Evolutionary conservation across 2,797 vertebrate genomes (phyloP).

Genomic region (Fundulus diaphanus): DNA sequence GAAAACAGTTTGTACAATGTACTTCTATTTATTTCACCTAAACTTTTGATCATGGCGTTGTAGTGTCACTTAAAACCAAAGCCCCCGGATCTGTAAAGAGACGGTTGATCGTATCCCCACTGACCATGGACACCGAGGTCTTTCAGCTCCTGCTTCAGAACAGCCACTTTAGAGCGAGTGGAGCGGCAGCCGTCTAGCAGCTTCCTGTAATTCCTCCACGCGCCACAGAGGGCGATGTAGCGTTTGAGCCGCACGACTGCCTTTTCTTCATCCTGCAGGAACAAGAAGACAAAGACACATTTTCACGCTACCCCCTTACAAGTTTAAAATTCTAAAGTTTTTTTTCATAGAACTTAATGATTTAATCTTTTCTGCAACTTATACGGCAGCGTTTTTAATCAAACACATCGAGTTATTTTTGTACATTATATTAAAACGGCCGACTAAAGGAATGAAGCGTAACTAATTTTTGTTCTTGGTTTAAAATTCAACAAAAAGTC

Average conservation of each 20-base stretch:
- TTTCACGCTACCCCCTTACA: background rate
- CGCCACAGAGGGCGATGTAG: constrained; percentile 87
- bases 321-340: too few relatives aligned
- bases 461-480: background rate
- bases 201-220: constrained; percentile 86
- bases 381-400: background rate
- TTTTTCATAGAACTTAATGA: background rate
- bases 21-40: background rate
- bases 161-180: constrained; percentile 73
- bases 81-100: background rate
- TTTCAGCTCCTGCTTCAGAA: constrained; percentile 84
- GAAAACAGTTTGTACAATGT: background rate
- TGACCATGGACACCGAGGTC: constrained; percentile 84
- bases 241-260: constrained; percentile 83
- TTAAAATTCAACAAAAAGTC: background rate
- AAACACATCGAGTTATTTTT: background rate
- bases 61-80: background rate
- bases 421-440: too few relatives aligned
- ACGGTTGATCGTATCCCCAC: constrained; percentile 11
- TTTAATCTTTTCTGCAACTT: background rate
- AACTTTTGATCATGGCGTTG: background rate
- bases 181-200: constrained; percentile 81
- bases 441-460: too few relatives aligned
- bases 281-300: background rate
- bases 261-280: constrained; percentile 68